Base-by-base conservation (phyloP, 92 coral and sea anemone genomes). In the Porites divaricata region DNA sequence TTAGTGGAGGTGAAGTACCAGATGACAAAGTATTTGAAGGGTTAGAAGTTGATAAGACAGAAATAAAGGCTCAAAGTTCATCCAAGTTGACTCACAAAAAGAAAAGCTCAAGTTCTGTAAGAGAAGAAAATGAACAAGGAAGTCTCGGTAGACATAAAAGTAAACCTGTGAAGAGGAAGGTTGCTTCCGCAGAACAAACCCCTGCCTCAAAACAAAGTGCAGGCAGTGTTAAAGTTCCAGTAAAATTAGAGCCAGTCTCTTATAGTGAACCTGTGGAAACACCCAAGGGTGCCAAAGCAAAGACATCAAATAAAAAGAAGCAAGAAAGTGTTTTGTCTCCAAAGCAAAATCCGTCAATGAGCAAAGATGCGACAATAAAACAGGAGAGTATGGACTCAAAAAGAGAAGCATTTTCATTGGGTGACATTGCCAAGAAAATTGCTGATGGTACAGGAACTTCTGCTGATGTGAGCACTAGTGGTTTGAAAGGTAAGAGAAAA, bases 141-240 rank as follows among this genome's bases (percentile, higher is more conserved):
- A 80, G 49, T 21, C 1, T 17, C 5, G 68, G 57, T 59, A 76
- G 41, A 69, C 62, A 69, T 11, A 85, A 85, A 59, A 69, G 83
- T 76, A 77, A 70, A 58, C 81, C 77, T 25, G 69, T 75, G 49
- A 85, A 77, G 59, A 77, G 52, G 57, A 76, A 69, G 24, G 56
- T 24, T 12, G 10, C 24, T 23, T 23, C 70, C 15, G 2, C 69
- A 25, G 41, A 69, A 21, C 13, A 64, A 19, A 14, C 26, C 20
- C 76, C 23, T 16, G 20, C 41, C 6, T 8, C 83, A 48, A 20
- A 1, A 9, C 54, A 13, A 8, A 5, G 13, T 61, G 77, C 48
- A 58, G 24, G 74, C 14, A 25, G 0, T 15, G 54, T 65, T 8
- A 79, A 67, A 59, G 86, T 57, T 17, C 70, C 79, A 68, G 62